Conservation (phyloP, 2,888 invertebrate genomes). For the Idaea dimidiata region DNA sequence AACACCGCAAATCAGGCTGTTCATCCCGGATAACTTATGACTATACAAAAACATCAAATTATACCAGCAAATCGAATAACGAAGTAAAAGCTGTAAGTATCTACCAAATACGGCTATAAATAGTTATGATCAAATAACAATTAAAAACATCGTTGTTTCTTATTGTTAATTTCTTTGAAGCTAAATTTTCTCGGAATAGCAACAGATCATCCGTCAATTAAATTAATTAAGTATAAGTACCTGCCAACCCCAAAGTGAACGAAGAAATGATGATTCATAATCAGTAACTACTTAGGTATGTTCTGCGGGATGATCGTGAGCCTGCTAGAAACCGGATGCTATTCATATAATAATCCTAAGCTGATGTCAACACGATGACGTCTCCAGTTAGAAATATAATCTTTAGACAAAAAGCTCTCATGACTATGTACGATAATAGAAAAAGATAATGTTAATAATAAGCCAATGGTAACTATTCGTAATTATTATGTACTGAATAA, state of each 20-base stretch:
- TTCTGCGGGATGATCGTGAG: conserved; percentile 43
- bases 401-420: conserved; percentile 39
- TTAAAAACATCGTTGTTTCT: conserved; percentile 1
- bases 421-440: neutral
- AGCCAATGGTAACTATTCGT: neutral
- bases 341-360: conserved; percentile 46
- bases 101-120: neutral
- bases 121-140: neutral
- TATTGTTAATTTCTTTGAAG: neutral
- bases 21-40: conserved; percentile 5
- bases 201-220: neutral
- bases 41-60: neutral
- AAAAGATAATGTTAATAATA: neutral
- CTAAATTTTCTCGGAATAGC: neutral
- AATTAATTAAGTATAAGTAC: neutral
- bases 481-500: too few species aligned
- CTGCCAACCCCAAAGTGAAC: conserved; percentile 33
- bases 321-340: conserved; percentile 59
- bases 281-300: conserved; percentile 8
- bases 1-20: conserved; percentile 30
- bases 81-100: neutral
- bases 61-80: neutral
- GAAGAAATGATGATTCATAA: conserved; percentile 45
- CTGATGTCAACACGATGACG: conserved; percentile 74
- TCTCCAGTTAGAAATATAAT: conserved; percentile 38